Base-by-base conservation (phyloP, 2,888 invertebrate species). In the Micoletzkya japonica region DNA sequence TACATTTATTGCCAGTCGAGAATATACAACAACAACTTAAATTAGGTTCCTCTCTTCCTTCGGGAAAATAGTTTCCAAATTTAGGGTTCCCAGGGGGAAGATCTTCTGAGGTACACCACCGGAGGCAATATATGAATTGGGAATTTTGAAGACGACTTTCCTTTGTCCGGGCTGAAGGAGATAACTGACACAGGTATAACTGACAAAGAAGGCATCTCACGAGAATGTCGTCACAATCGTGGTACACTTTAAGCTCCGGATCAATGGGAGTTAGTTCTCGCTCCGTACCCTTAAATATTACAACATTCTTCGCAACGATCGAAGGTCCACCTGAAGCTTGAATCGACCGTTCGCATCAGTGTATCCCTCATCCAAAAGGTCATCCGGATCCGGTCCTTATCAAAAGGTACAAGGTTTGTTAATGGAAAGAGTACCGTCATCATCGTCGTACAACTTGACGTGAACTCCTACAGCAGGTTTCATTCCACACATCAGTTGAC, bases 41-140 rank as follows among this genome's bases (percentile, higher is more conserved):
- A 77, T 56, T 32, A 83, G 73, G 72, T 83, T 82, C 26, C 83
- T 74, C 66, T 83, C 81, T 61, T 83, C 83, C 54, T 76, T 75
- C 44, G 80, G 79, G 76, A 83, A 82, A 52, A 80, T 78, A 26
- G 83, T 82, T 68, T 83, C 83, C 63, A 83, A 72, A 72, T 83
- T 83, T 24, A 83, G 73, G n/a, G 75, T 74, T 60, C 80, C 80
- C 34, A 81, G 77, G 54, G 79, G 77, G 70, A 81, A 79, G 20
- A 71, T 71, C 61, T 73, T 75, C 70, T 74, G 72, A 28, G 79
- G 74, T n/a, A 73, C 70, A 52, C 76, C 76, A 26, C 78, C 79
- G 34, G 76, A 67, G 10, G 74, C 70, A 71, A 78, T 77, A 74
- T 81, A 81, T 26, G 60, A 71, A 58, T 70, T 68, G 57, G 80